Conservation (phyloP, 1,140 invertebrate genomes). For the Atta texana region DNA sequence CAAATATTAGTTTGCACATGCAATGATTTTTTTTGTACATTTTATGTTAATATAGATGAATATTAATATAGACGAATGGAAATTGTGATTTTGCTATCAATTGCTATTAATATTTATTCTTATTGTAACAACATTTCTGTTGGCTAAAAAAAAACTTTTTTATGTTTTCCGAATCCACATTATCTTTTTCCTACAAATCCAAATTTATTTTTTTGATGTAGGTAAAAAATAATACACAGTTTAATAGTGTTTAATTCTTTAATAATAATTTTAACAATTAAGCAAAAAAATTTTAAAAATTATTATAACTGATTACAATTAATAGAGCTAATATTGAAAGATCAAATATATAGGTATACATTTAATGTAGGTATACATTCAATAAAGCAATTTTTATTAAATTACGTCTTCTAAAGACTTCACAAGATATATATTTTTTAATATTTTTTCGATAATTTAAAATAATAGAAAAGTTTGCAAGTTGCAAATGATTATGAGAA, state of each 20-base stretch:
- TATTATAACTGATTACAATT: neutral
- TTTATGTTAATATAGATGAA: slow-evolving; percentile 23
- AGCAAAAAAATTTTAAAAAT: neutral
- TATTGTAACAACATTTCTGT: neutral
- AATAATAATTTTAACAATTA: neutral
- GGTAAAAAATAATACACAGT: neutral
- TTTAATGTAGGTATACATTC: neutral
- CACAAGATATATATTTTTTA: neutral
- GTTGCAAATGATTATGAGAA: neutral
- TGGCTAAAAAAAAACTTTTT: neutral
- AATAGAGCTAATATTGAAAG: neutral
- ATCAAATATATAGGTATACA: neutral
- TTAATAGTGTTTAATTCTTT: neutral
- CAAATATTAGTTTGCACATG: slow-evolving; percentile 5
- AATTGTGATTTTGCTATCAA: neutral
- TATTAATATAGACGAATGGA: neutral
- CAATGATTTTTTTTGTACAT: neutral
- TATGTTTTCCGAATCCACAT: neutral
- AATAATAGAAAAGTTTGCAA: neutral
- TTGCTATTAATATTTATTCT: neutral
- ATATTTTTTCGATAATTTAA: neutral
- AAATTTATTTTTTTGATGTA: neutral
- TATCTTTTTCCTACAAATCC: neutral
- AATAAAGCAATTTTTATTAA: neutral
- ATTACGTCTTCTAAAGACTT: neutral